Base-by-base conservation (phyloP, 2,797 vertebrate species). In the Lepus townsendii region DNA sequence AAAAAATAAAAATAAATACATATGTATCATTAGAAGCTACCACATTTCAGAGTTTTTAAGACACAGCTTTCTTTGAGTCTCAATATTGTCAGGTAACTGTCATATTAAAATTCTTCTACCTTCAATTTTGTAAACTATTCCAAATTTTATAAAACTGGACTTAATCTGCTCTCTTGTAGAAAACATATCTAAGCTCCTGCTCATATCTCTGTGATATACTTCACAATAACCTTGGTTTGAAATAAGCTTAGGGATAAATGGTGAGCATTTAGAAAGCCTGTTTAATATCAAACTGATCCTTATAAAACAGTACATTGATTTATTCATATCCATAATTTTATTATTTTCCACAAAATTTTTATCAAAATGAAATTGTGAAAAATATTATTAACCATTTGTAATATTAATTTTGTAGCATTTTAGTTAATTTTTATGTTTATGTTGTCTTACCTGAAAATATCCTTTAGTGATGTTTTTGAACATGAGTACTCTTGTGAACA, bases 31-130 rank as follows among this genome's bases (percentile, higher is more conserved):
- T 76, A 96, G 57, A 71, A 66, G 16, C 4, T 75, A 71, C 9
- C 16, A 57, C 90, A 92, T 94, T 80, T 38, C 71, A 88, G 19
- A 78, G 32, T 62, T 95, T 93, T 95, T 60, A 73, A 93, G 88
- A 4, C 7, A 6, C 83, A 82, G 69, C 96, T 82, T 84, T 0
- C 22, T 93, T 57, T 83, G 30, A 60, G 85, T 66, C 3, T 7
- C 96, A 93, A 54, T 95, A 96, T 97, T 96, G 93, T 94, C 69
- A 94, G 22, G 20, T 1, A 96, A 96, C 69, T 90, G 14, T 96
- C 77, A 97, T 71, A 96, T 97, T 93, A 93, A 52, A 94, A 80
- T 85, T 22, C 30, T 5, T 90, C 32, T 85, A 22, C 62, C 19
- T 71, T 97, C 71, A 94, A 68, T 62, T 95, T 13, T 96, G 24